These are phyloP conservation scores for Euglossa dilemma DNA, from an alignment of 1,140 invertebrate genomes.

Conservation along the genomic window DNA sequence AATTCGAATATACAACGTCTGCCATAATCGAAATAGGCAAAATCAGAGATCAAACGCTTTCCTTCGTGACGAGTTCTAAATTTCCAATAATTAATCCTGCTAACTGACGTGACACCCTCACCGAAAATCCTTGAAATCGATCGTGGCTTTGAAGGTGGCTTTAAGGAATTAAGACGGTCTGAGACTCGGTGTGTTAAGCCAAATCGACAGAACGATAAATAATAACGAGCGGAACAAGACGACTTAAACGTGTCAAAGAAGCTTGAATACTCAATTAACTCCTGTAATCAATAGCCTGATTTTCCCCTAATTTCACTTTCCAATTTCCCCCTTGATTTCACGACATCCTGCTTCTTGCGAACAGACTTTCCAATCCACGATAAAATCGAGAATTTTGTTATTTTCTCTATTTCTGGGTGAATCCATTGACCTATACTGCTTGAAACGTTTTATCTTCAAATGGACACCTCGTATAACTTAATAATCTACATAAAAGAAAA, in stretches of 20 bases:
- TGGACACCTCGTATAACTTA: too few species aligned
- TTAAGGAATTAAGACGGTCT: slow-evolving; percentile 17
- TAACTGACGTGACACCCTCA: slow-evolving; percentile 35
- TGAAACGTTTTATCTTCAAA: too few species aligned
- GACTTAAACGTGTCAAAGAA: neutral
- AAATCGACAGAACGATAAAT: neutral
- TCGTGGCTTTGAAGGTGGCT: slow-evolving; percentile 46
- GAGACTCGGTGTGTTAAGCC: slow-evolving; percentile 43
- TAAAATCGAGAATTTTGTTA: too few species aligned
- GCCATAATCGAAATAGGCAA: neutral
- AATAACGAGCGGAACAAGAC: slow-evolving; percentile 1
- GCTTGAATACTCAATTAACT: slow-evolving; percentile 6
- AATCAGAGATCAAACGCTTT: slow-evolving; percentile 12
- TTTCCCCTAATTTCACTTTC: neutral
- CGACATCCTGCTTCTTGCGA: neutral
- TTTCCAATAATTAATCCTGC: slow-evolving; percentile 53
- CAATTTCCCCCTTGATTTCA: neutral
- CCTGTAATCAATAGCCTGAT: neutral
- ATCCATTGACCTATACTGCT: too few species aligned
- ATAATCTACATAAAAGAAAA: too few species aligned
- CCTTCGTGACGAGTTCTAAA: slow-evolving; percentile 46
- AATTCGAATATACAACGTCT: neutral
- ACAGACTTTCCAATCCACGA: too few species aligned
- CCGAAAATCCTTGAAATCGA: slow-evolving; percentile 50
- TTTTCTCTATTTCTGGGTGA: too few species aligned